Percentiles rank a stretch among this genome's conserved stretches.
Evolutionary conservation across 1,140 invertebrate species (phyloP).

Genomic region (Papilio dardanus): DNA sequence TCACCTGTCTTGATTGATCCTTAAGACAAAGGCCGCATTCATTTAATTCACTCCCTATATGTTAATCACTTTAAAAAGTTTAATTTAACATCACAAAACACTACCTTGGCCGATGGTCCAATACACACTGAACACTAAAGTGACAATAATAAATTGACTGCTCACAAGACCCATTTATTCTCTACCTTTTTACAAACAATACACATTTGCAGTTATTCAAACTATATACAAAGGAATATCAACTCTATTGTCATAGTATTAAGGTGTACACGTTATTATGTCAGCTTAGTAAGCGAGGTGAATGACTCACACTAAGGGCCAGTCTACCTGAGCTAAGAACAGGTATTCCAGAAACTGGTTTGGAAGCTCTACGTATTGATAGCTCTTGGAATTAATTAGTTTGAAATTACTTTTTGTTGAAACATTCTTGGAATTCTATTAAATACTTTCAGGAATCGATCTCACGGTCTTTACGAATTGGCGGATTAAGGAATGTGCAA

Average conservation of each 20-base stretch:
- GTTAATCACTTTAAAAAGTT: conserved; percentile 38
- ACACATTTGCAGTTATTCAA: conserved; percentile 36
- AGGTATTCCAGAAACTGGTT: conserved; percentile 41
- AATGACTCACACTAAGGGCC: conserved; percentile 33
- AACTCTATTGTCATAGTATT: conserved; percentile 32
- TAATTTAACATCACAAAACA: conserved; percentile 48
- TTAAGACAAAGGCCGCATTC: conserved; percentile 33
- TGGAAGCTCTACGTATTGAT: conserved; percentile 41
- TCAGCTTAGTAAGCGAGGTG: conserved; percentile 1
- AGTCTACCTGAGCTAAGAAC: conserved; percentile 41
- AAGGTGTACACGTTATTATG: conserved; percentile 15
- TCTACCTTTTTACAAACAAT: conserved; percentile 47
- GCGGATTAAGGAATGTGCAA: background rate
- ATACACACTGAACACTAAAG: conserved; percentile 55
- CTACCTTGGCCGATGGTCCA: conserved; percentile 45
- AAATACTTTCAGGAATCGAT: background rate
- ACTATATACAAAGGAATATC: conserved; percentile 38
- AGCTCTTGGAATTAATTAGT: conserved; percentile 42
- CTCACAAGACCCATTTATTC: conserved; percentile 52
- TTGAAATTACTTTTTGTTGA: conserved; percentile 12
- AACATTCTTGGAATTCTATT: conserved; percentile 29
- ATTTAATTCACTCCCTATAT: conserved; percentile 20
- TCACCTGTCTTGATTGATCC: conserved; percentile 29
- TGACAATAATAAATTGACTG: conserved; percentile 58
- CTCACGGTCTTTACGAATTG: background rate